Base-by-base conservation (phyloP, 1,140 invertebrate species). In the Planococcus citri region DNA sequence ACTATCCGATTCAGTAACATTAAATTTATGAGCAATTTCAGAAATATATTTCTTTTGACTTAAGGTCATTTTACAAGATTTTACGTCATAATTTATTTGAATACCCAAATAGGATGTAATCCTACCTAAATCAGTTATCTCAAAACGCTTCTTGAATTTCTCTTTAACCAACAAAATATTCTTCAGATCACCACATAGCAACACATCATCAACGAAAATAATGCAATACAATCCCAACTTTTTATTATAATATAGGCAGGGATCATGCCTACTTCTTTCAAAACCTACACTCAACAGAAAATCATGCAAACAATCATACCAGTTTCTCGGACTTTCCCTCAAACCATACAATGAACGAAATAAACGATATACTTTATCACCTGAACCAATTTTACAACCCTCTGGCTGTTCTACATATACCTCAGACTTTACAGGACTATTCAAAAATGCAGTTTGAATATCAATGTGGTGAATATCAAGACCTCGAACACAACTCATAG, bases 391-490 rank as follows among this genome's bases (percentile, higher is more conserved):
- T 8, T 22, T 20, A 27, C 72, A 68, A 27, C 75, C 75, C 20
- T 64, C 58, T 17, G 71, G 68, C 29, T 64, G 21, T 8, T 61
- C 37, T 12, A 72, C 37, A 64, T 69, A 72, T 17, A 72, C 58
- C 17, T 69, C 69, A 25, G 27, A 29, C 1, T 41, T 21, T 8
- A 72, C 20, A 3, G 21, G 6, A 27, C 71, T 68, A 33, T 72
- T 72, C 3, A 70, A 57, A 60, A 72, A 72, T 3, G 60, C 71
- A 12, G 68, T 69, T 17, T 24, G 10, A 0, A 72, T 68, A 22
- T 69, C 68, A 68, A 72, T 72, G 37, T 70, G 71, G n/a, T 72
- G 51, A 12, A 70, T 68, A 9, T 41, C 8, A n/a, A 22, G 41
- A 27, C 20, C 21, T 27, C 24, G 41, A 14, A 67, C 12, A 33